Conservation (phyloP, 1,140 invertebrate species). For the Monochamus saltuarius region DNA sequence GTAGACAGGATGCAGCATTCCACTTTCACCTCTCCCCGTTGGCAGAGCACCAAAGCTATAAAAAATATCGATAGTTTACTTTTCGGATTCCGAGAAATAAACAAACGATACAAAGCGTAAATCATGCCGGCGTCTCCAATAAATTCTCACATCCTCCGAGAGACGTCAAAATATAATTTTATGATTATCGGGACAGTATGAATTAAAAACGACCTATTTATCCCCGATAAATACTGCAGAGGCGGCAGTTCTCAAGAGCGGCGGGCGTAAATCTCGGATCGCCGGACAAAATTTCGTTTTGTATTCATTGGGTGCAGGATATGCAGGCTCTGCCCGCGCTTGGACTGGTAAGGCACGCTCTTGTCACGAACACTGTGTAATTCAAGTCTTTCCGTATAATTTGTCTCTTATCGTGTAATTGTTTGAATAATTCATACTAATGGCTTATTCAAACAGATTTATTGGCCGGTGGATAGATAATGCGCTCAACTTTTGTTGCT, state of each 20-base stretch:
- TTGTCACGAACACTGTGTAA: slow-evolving; percentile 29
- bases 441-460: slow-evolving; percentile 22
- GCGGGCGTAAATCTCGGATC: neutral
- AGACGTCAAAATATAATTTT: neutral
- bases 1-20: too few relatives aligned
- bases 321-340: slow-evolving; percentile 12
- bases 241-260: neutral
- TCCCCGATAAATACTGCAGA: neutral
- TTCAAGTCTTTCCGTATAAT: slow-evolving; percentile 45
- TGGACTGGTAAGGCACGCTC: slow-evolving; percentile 41
- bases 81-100: too few relatives aligned
- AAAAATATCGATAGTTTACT: too few relatives aligned
- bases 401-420: slow-evolving; percentile 49
- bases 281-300: slow-evolving; percentile 1
- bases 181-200: slow-evolving; percentile 1
- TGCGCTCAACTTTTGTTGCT: too few relatives aligned
- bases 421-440: slow-evolving; percentile 48
- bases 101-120: too few relatives aligned
- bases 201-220: slow-evolving; percentile 1
- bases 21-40: too few relatives aligned
- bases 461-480: neutral
- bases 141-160: too few relatives aligned
- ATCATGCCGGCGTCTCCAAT: too few relatives aligned
- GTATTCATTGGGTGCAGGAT: slow-evolving; percentile 19
- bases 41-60: too few relatives aligned